Evolutionary conservation across 2,888 invertebrate genomes (phyloP), one percentile per base, ranked within the genome.

Genomic region (Amorpha juglandis): DNA sequence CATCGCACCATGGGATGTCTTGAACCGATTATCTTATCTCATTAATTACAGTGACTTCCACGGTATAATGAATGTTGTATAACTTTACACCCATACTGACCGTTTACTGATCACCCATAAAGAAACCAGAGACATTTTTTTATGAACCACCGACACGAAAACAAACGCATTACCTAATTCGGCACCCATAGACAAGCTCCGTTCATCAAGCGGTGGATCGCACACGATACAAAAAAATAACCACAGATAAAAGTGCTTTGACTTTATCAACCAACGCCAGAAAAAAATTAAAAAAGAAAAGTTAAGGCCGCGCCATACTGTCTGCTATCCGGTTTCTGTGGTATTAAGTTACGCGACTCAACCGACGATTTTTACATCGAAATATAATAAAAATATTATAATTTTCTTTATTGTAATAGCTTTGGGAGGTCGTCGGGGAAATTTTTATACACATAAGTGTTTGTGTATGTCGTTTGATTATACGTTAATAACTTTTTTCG

Each of bases 321-420:
- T 93, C 92, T 93, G 90, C 89, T 91, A 92, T 93, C 92, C 90
- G 91, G 88, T 93, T 92, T 92, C 92, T 83, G 79, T 79, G 75
- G 84, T 90, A 92, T 92, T 90, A 80, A 76, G 86, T 92, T 92
- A 90, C 92, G 74, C 78, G 81, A 21, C 83, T 86, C 80, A 79
- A 79, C 80, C 77, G 79, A 83, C 80, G 85, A 86, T 79, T 83
- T 87, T 84, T 86, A 84, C 83, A 64, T 69, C 55, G 63, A 48
- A 67, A 67, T 63, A 65, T 67, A 64, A 75, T 72, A 74, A 75
- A 83, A 82, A 81, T 84, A 84, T 78, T 81, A 78, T 79, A 84
- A 84, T 87, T 89, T 89, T 88, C 86, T 86, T 87, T 88, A 89
- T 88, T 87, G 83, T 87, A 83, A 86, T 87, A 86, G 82, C 83